These are phyloP conservation scores for Halocynthia roretzi DNA, from an alignment of 23 tunicate species.

Conservation along the genomic window DNA sequence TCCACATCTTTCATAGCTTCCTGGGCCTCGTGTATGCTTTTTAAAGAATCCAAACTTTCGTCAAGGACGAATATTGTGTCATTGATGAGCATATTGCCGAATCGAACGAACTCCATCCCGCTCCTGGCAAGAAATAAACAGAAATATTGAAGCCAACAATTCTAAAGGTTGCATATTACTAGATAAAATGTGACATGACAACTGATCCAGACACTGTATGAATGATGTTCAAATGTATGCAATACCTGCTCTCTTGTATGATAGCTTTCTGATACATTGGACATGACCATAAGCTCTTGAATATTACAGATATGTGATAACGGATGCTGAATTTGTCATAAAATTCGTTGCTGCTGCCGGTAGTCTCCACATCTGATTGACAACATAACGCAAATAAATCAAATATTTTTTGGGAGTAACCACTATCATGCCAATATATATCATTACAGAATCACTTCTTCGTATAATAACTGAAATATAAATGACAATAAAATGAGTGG, in stretches of 20 bases:
- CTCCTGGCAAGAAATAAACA: background rate
- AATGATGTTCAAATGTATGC: background rate
- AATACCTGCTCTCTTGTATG: conserved; percentile 38
- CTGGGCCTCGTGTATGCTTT: conserved; percentile 82
- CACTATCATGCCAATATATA: background rate
- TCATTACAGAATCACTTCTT: background rate
- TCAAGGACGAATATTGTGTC: conserved; percentile 91
- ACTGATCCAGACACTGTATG: background rate
- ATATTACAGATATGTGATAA: conserved; percentile 78
- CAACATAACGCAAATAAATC: background rate
- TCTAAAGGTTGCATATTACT: background rate
- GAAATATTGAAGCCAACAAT: background rate
- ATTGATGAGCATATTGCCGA: conserved; percentile 92
- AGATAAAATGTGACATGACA: background rate
- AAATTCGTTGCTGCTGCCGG: conserved; percentile 90
- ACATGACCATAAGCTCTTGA: conserved; percentile 72
- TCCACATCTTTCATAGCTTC: conserved; percentile 52
- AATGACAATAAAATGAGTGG: no score
- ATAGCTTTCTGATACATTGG: conserved; percentile 67
- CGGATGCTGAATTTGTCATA: conserved; percentile 94
- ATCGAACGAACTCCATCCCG: conserved; percentile 79
- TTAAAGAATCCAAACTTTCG: conserved; percentile 76
- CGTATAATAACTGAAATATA: no score
- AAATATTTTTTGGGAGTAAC: no score
- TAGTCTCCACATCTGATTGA: conserved; percentile 59